Conservation (phyloP, 2,797 vertebrate species). For the Sus cebifrons region DNA sequence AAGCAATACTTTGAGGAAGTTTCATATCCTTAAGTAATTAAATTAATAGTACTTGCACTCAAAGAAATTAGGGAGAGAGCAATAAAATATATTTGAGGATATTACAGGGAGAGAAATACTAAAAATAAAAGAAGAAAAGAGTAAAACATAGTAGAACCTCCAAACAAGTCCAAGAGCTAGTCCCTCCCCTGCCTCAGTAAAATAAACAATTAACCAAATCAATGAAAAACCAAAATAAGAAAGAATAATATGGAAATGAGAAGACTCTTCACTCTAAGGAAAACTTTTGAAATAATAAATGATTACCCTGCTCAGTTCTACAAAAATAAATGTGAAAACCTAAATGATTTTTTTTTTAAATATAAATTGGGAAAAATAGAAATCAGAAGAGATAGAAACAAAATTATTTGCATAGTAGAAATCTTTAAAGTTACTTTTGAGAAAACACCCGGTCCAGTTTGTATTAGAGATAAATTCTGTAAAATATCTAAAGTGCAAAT, state of each 20-base stretch:
- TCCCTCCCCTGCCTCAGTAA: not conserved
- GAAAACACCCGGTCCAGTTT: not conserved
- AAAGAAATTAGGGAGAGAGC: constrained; percentile 11
- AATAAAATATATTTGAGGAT: not conserved
- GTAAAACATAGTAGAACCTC: not conserved
- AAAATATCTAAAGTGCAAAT: not conserved
- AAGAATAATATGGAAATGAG: constrained; percentile 27
- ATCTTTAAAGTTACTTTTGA: not conserved
- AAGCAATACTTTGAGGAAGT: not conserved
- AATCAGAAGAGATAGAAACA: constrained; percentile 18
- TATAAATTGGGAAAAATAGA: constrained; percentile 24
- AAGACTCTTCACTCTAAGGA: not conserved
- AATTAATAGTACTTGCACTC: not conserved
- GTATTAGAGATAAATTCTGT: not conserved
- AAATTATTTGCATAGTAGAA: not conserved
- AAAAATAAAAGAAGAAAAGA: constrained; percentile 1
- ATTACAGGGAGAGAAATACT: not conserved
- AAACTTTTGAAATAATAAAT: not conserved
- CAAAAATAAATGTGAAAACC: constrained; percentile 41
- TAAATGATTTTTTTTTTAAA: not conserved
- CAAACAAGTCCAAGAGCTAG: not conserved
- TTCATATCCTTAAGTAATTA: constrained; percentile 43
- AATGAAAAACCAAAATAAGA: not conserved
- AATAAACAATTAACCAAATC: constrained; percentile 6
- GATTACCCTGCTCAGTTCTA: not conserved